Evolutionary conservation across 2,797 vertebrate species (phyloP).

Genomic region (Thunnus albacares): DNA sequence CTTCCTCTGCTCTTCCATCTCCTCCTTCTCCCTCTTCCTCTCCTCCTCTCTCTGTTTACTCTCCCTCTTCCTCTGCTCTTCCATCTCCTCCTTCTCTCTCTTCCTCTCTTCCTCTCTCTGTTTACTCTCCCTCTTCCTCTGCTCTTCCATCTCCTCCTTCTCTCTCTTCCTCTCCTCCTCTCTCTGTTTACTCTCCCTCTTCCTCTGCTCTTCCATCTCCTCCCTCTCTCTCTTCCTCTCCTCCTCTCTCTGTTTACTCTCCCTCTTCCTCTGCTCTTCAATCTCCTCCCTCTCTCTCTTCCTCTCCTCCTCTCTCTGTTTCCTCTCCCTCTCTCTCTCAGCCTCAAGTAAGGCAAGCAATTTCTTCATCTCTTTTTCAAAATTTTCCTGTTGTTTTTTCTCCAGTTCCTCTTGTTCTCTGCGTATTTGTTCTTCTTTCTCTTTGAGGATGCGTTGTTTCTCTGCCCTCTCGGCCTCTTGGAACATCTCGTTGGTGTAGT

Average conservation of each 20-base stretch:
- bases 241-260: neutral
- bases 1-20: too few relatives aligned
- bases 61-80: too few relatives aligned
- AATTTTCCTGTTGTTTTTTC: neutral
- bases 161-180: neutral
- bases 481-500: slow-evolving; percentile 50
- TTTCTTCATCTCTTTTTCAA: neutral
- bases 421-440: slow-evolving; percentile 11
- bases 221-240: neutral
- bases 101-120: neutral
- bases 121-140: neutral
- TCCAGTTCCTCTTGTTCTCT: neutral
- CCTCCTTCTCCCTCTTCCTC: too few relatives aligned
- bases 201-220: too few relatives aligned
- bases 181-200: too few relatives aligned
- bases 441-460: slow-evolving; percentile 24
- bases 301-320: too few relatives aligned
- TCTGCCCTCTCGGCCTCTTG: slow-evolving; percentile 3
- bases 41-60: too few relatives aligned
- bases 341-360: neutral
- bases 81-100: too few relatives aligned
- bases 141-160: neutral
- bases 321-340: neutral
- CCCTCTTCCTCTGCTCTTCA: too few relatives aligned
- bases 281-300: too few relatives aligned